These are phyloP conservation scores for Falco berigora DNA, from an alignment of 2,797 vertebrate genomes.

Conservation along the genomic window DNA sequence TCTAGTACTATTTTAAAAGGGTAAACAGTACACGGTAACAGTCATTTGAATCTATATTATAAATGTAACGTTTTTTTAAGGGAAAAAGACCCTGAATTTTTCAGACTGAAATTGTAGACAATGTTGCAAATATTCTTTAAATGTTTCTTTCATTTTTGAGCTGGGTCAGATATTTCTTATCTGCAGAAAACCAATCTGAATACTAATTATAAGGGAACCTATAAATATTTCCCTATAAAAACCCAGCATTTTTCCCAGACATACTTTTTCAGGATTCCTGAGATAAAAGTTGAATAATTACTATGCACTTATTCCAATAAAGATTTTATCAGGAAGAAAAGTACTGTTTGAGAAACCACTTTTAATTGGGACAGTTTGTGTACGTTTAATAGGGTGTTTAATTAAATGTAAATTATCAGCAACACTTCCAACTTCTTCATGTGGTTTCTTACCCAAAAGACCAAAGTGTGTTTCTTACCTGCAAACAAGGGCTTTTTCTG, in stretches of 20 bases:
- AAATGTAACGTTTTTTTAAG: neutral
- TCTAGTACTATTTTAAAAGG: neutral
- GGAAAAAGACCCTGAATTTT: neutral
- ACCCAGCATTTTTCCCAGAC: neutral
- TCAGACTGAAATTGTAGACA: neutral
- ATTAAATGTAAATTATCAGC: neutral
- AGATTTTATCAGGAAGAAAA: neutral
- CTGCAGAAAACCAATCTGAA: neutral
- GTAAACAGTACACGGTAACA: neutral
- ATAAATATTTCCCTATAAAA: neutral
- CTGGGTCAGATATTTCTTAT: neutral
- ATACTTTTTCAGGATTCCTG: neutral
- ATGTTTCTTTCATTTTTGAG: neutral
- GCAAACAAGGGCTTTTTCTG: neutral
- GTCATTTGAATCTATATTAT: neutral
- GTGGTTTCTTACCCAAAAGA: neutral
- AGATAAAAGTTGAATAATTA: neutral
- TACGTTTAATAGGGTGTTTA: neutral
- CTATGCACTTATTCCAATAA: neutral
- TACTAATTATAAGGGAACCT: neutral
- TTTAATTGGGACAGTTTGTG: neutral
- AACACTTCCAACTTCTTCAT: neutral
- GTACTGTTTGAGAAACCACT: neutral
- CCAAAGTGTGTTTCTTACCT: neutral
- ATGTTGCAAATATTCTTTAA: neutral